Evolutionary conservation across 2,888 invertebrate species (phyloP).

Genomic region (Eristalis pertinax): DNA sequence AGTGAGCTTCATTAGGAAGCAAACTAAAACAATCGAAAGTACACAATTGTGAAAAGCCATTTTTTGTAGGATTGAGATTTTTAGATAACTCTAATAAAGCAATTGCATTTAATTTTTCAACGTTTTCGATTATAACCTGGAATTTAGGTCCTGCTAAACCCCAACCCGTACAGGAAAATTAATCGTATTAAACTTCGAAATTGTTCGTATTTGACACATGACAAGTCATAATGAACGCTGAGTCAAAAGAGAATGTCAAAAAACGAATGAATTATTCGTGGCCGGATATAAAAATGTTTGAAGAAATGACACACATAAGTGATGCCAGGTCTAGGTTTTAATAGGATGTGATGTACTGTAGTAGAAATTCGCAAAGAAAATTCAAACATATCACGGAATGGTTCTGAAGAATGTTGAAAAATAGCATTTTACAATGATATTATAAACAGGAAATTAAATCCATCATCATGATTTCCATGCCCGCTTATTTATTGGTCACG

Average conservation of each 20-base stretch:
- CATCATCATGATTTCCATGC: too few relatives aligned
- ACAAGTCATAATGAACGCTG: constrained; percentile 62
- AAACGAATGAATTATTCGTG: constrained; percentile 45
- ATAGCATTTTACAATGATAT: neutral
- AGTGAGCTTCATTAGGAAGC: constrained; percentile 52
- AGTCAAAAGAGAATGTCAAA: constrained; percentile 51
- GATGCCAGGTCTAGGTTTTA: constrained; percentile 32
- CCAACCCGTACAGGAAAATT: constrained; percentile 15
- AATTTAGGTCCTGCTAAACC: constrained; percentile 23
- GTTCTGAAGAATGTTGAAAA: too few relatives aligned
- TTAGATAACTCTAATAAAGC: neutral
- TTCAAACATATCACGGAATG: too few relatives aligned
- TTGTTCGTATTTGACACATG: constrained; percentile 49
- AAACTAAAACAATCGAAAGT: constrained; percentile 29
- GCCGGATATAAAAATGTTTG: constrained; percentile 53
- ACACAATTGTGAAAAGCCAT: constrained; percentile 34
- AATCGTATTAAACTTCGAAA: constrained; percentile 5
- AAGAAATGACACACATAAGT: neutral
- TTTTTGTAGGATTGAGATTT: constrained; percentile 3
- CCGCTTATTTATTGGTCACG: too few relatives aligned
- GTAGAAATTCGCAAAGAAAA: too few relatives aligned
- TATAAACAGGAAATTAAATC: too few relatives aligned
- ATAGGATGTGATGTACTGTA: neutral
- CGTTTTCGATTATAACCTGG: neutral
- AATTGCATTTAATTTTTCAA: constrained; percentile 36